These are phyloP conservation scores for Euphysa ruthae DNA, from an alignment of 30 jellyfish, hydroid and myxozoan species.

Conservation along the genomic window DNA sequence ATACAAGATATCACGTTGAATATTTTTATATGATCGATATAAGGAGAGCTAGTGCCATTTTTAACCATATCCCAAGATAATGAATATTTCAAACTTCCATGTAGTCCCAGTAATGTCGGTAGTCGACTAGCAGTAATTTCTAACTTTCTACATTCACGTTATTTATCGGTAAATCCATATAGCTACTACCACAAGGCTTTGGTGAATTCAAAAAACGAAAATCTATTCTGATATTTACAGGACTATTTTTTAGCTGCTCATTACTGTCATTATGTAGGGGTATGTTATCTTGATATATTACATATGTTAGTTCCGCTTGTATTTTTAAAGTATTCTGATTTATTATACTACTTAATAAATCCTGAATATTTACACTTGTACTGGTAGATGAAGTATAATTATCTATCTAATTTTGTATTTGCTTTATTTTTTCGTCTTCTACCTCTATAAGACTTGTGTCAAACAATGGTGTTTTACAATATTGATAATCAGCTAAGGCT, in stretches of 20 bases:
- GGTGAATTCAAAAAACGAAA: neutral
- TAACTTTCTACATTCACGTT: neutral
- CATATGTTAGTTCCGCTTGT: neutral
- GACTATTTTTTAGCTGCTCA: neutral
- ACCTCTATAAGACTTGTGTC: neutral
- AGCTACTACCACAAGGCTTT: neutral
- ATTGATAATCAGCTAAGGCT: too few species aligned
- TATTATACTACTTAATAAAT: neutral
- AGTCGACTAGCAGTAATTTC: neutral
- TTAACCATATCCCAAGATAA: neutral
- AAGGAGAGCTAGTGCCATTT: neutral
- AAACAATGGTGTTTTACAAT: neutral
- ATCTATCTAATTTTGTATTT: neutral
- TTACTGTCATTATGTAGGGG: neutral
- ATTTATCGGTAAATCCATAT: neutral
- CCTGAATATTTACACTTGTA: neutral
- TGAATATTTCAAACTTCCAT: neutral
- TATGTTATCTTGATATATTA: neutral
- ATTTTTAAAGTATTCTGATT: neutral
- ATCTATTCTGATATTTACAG: neutral
- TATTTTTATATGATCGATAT: neutral
- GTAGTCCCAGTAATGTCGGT: constrained; percentile 1
- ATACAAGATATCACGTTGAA: neutral
- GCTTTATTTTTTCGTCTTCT: neutral
- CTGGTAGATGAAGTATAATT: neutral